These are phyloP conservation scores for Microctenopoma stevenorrisi DNA, from an alignment of 2,797 vertebrate species.

Conservation along the genomic window DNA sequence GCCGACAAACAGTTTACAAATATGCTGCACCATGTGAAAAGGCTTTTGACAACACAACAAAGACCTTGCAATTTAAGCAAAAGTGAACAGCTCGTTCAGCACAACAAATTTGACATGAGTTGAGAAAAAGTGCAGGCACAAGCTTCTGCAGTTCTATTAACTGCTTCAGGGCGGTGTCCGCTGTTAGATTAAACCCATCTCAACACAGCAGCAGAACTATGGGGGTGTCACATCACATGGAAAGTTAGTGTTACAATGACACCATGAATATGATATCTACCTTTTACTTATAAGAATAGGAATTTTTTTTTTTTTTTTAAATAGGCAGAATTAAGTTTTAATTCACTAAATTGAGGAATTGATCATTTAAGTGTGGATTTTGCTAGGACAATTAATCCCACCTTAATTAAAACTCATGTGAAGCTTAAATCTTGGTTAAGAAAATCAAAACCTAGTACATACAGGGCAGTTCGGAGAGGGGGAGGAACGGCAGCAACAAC, in stretches of 20 bases:
- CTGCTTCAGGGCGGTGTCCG: not conserved
- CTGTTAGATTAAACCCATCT: not conserved
- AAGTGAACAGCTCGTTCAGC: slow-evolving; percentile 17
- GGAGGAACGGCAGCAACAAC: not conserved
- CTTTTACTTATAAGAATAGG: too few relatives aligned
- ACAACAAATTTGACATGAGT: not conserved
- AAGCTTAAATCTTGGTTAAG: not conserved
- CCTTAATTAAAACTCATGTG: not conserved
- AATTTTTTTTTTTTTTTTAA: too few relatives aligned
- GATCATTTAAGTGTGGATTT: too few relatives aligned
- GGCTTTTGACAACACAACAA: slow-evolving; percentile 33
- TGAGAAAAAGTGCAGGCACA: slow-evolving; percentile 16
- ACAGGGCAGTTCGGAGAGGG: not conserved
- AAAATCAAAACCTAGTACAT: not conserved
- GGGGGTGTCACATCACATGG: too few relatives aligned
- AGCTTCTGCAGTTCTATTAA: slow-evolving; percentile 10
- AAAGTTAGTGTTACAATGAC: too few relatives aligned
- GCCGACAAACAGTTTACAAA: slow-evolving; percentile 17
- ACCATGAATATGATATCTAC: too few relatives aligned
- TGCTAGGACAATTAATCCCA: not conserved
- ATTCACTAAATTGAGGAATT: too few relatives aligned
- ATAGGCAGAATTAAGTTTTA: too few relatives aligned
- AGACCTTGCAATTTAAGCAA: slow-evolving; percentile 15
- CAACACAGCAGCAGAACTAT: not conserved
- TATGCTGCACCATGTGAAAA: slow-evolving; percentile 10